Evolutionary conservation across 2,888 invertebrate species (phyloP).

Genomic region (Synanthedon andrenaeformis): DNA sequence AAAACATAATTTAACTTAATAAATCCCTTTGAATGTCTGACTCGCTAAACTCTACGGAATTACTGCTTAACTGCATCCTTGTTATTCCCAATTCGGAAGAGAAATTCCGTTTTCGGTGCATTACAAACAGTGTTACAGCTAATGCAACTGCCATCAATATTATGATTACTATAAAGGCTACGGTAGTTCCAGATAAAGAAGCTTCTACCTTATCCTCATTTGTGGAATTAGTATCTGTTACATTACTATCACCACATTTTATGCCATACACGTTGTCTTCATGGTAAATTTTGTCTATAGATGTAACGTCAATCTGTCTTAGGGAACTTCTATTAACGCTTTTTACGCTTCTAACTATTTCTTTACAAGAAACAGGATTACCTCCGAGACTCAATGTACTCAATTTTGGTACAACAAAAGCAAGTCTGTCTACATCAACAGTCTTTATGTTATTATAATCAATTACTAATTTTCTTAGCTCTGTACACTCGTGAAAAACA

Average conservation of each 20-base stretch:
- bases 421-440: slow-evolving; percentile 41
- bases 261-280: slow-evolving; percentile 60
- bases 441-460: slow-evolving; percentile 47
- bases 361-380: slow-evolving; percentile 48
- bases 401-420: slow-evolving; percentile 31
- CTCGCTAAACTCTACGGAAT: slow-evolving; percentile 25
- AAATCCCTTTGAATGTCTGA: slow-evolving; percentile 29
- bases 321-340: slow-evolving; percentile 20
- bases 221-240: slow-evolving; percentile 3
- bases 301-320: slow-evolving; percentile 37
- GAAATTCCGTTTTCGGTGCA: slow-evolving; percentile 8
- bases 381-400: slow-evolving; percentile 46
- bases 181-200: slow-evolving; percentile 3
- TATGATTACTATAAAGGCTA: slow-evolving; percentile 22
- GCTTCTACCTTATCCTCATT: neutral
- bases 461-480: slow-evolving; percentile 38
- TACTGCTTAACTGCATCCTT: slow-evolving; percentile 21
- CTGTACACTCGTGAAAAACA: slow-evolving; percentile 49
- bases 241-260: slow-evolving; percentile 34
- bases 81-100: slow-evolving; percentile 15
- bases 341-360: slow-evolving; percentile 37
- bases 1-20: slow-evolving; percentile 3
- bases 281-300: slow-evolving; percentile 48
- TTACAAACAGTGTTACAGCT: slow-evolving; percentile 6
- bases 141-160: slow-evolving; percentile 15